Evolutionary conservation across 2,113 vertebrate species (phyloP).

Genomic region (Pandion haliaetus): DNA sequence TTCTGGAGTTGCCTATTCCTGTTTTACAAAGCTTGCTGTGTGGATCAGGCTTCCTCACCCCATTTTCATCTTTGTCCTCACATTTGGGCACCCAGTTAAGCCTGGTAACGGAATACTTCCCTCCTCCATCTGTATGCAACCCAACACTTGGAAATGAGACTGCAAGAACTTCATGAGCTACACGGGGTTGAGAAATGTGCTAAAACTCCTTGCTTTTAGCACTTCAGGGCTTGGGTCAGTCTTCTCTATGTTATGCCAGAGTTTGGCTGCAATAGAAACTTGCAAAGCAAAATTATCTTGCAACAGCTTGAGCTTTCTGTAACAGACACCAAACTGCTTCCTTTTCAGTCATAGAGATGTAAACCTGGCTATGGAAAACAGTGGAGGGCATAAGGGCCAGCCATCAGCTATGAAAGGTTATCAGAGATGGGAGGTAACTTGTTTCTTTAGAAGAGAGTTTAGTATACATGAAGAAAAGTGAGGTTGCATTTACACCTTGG

Average conservation of each 20-base stretch:
- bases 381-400: fast-evolving
- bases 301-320: neutral
- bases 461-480: neutral
- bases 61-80: neutral
- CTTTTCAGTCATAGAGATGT: neutral
- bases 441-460: neutral
- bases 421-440: neutral
- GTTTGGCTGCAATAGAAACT: neutral
- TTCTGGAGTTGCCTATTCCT: neutral
- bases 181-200: neutral
- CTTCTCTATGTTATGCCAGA: fast-evolving
- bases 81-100: fast-evolving
- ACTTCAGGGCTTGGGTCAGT: neutral
- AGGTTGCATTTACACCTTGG: fast-evolving
- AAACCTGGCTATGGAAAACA: neutral
- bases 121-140: neutral
- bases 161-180: neutral
- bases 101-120: neutral
- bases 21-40: neutral
- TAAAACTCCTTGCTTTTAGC: neutral
- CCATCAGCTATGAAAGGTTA: neutral
- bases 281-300: neutral
- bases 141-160: neutral
- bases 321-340: neutral
- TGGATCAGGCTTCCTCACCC: neutral